phyloP scores from a whole-genome alignment of 2,113 vertebrate genomes.

The Panurus biarmicus region DNA sequence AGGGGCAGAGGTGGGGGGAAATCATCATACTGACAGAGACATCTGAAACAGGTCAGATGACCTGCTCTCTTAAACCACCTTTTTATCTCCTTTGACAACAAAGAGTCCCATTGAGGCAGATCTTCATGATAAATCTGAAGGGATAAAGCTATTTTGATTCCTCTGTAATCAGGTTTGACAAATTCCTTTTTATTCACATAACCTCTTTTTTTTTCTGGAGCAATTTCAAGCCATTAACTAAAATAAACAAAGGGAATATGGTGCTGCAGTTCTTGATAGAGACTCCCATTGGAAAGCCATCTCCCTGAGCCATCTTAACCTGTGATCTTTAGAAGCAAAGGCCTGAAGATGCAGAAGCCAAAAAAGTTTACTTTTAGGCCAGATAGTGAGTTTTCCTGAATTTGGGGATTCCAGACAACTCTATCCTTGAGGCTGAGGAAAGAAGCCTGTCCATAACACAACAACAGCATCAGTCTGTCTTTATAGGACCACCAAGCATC shows the following conservation, averaged over 20 bases:
- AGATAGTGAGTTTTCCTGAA: not conserved
- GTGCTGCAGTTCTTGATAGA: not conserved
- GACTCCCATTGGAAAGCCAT: not conserved
- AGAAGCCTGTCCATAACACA: not conserved
- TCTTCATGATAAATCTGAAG: not conserved
- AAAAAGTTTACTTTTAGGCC: not conserved
- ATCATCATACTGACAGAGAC: rapidly evolving
- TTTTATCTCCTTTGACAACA: not conserved
- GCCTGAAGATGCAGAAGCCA: not conserved
- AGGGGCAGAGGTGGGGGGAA: not conserved
- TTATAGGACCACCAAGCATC: not conserved
- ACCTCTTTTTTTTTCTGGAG: not conserved
- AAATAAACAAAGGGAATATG: not conserved
- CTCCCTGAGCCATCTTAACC: not conserved
- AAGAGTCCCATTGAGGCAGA: not conserved
- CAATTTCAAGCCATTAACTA: not conserved
- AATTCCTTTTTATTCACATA: not conserved
- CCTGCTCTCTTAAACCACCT: not conserved
- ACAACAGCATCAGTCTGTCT: not conserved
- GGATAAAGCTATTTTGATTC: not conserved
- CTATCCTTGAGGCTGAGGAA: not conserved
- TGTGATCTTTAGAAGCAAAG: not conserved
- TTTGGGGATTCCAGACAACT: not conserved
- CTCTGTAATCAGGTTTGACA: not conserved
- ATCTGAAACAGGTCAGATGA: not conserved